Base-by-base conservation (phyloP, 2,797 vertebrate genomes). In the Ispidina picta region DNA sequence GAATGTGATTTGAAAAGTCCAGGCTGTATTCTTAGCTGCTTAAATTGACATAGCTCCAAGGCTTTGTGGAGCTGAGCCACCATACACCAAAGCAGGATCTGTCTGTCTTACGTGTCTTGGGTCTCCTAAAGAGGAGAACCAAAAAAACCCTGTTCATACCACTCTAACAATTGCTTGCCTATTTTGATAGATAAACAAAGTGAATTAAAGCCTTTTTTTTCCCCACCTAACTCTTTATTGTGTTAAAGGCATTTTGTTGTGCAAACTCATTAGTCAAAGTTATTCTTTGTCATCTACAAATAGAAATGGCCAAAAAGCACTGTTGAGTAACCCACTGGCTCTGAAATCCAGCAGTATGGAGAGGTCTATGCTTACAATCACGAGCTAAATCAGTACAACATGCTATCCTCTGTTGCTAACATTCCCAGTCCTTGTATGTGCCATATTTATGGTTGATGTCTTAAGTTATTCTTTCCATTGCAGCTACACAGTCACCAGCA, bases 361-460 rank as follows among this genome's bases (percentile, higher is more conserved):
- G 58, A 69, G 19, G 11, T 54, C 63, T 48, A 5, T 14, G 16
- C 26, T 66, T 2, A 2, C 1, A 51, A n/a, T 15, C 14, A 5
- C 0, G 20, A 59, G 54, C 15, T 6, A 71, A 55, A 49, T 31
- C 46, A 44, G 7, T 26, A 25, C 3, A 10, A 22, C 1, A 1
- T 31, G 12, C 26, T n/a, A 12, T 20, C 31, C n/a, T 55, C 39
- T 9, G 7, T 35, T 14, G 2, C 39, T 28, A 33, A 29, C 6
- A 2, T 25, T 65, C 12, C 19, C 37, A 9, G 17, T 28, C 46
- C 43, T 31, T 51, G 19, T 3, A 28, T 3, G 7, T 1, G 1
- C 10, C 39, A n/a, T 22, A 60, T 76, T 39, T 18, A 62, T 35
- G 15, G 62, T 14, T 44, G 7, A 16, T 43, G 10, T 35, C 31